Base-by-base conservation (phyloP, 2,888 invertebrate genomes). In the Heliconius ethilla region DNA sequence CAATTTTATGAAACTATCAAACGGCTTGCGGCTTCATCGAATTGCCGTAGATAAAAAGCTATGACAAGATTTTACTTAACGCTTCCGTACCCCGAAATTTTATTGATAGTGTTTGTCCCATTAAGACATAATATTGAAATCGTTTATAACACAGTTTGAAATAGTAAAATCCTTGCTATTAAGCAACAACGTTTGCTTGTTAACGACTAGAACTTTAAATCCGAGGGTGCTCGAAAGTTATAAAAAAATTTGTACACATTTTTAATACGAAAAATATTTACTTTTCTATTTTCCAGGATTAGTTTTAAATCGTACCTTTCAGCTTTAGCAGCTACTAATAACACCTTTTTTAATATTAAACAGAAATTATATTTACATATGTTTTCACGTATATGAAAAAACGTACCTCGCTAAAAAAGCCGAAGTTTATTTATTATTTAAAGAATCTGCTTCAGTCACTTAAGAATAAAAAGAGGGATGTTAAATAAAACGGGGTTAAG, bases 1-100 rank as follows among this genome's bases (percentile, higher is more conserved):
- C 33, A 40, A 72, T 75, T 75, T 75, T 78, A 66, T 72, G 55
- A 75, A 75, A 66, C 37, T 51, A 70, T 33, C 27, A 51, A 75
- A 63, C 33, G 27, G 65, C 37, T 70, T 27, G 59, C 55, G 27
- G 51, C 59, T 63, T 40, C 72, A 59, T 72, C 22, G 63, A 74
- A 78, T 40, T 78, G 62, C 62, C 27, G 37, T 40, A 51, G 37
- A 75, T 70, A 76, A 63, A 75, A 76, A 65, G 22, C 37, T 51
- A 55, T n/a, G 72, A 55, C 59, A 62, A 33, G 59, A 2, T 40
- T 62, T n/a, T 59, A n/a, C 59, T 40, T 63, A 45, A 40, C 18
- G 63, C 40, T 73, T 63, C 63, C 74, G 74, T 63, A 74, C 74
- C 63, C 27, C 13, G 13, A 74, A 27, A 74, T 74, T 45, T 40